Conservation (phyloP, 2,888 invertebrate species). For the Imbricaverruca yamaguchii region DNA sequence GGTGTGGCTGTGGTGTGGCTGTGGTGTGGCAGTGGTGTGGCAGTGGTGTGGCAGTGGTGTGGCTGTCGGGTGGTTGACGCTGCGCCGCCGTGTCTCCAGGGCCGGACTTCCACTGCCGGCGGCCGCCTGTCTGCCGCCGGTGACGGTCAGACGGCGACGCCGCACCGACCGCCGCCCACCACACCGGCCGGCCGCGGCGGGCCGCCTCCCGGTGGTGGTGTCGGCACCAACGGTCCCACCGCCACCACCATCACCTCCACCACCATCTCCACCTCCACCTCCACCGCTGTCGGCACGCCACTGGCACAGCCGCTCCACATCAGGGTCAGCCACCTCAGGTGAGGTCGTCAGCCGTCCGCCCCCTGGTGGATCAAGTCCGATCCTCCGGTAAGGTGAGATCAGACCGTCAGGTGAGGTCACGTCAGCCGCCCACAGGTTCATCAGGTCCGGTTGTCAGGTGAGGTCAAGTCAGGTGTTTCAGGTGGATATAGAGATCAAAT, state of each 20-base stretch:
- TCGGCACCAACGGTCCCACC: background rate
- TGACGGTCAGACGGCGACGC: slow-evolving; percentile 22
- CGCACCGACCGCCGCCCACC: slow-evolving; percentile 23
- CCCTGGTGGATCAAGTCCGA: background rate
- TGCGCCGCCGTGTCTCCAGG: background rate
- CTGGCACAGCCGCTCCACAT: background rate
- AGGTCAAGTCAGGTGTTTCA: too few species aligned
- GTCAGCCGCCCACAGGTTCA: too few species aligned
- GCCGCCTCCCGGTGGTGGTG: too few species aligned
- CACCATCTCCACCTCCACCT: background rate
- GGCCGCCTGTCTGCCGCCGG: background rate
- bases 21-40: too few species aligned
- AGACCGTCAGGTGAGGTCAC: too few species aligned
- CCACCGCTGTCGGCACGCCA: slow-evolving; percentile 18
- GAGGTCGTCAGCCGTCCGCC: background rate
- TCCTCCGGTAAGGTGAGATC: slow-evolving; percentile 26
- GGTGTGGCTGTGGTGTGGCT: too few species aligned
- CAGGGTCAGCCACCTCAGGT: slow-evolving; percentile 1
- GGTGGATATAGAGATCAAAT: too few species aligned
- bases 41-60: too few species aligned
- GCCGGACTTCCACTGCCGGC: background rate
- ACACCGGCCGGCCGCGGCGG: background rate
- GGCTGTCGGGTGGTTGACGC: background rate
- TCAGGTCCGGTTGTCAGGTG: too few species aligned
- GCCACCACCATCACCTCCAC: slow-evolving; percentile 12